phyloP scores from a whole-genome alignment of 1,140 invertebrate genomes.

The Nasonia vitripennis region DNA sequence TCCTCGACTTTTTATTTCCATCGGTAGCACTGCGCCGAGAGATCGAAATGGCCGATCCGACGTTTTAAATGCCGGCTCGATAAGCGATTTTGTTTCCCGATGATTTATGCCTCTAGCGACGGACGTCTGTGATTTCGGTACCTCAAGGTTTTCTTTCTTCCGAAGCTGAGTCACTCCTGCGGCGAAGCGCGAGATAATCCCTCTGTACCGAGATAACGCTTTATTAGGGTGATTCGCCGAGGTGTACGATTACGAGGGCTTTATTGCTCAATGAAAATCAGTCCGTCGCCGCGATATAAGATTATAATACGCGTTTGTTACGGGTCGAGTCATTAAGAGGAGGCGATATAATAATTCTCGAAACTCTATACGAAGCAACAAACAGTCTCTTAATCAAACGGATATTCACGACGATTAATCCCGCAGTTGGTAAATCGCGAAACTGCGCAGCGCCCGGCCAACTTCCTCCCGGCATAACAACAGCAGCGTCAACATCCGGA shows the following conservation, averaged over 20 bases:
- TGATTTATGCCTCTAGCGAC: too few relatives aligned
- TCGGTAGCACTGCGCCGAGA: background rate
- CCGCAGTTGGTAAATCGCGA: too few relatives aligned
- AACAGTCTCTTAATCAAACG: too few relatives aligned
- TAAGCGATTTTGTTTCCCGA: background rate
- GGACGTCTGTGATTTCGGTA: background rate
- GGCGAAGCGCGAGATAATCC: background rate
- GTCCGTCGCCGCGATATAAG: background rate
- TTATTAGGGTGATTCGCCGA: background rate
- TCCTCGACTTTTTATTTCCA: background rate
- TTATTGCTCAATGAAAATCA: background rate
- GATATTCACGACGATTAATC: too few relatives aligned
- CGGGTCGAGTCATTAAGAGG: too few relatives aligned
- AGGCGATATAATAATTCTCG: too few relatives aligned
- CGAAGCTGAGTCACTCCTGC: too few relatives aligned
- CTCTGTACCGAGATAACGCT: background rate
- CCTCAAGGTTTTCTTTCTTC: background rate
- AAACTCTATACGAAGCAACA: too few relatives aligned
- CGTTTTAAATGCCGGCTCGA: background rate
- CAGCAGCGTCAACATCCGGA: too few relatives aligned
- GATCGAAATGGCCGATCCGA: background rate
- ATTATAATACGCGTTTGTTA: background rate
- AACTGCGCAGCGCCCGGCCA: too few relatives aligned
- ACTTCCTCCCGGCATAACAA: too few relatives aligned
- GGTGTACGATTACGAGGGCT: background rate